Base-by-base conservation (phyloP, 1,140 invertebrate species). In the Drosophila willistoni region DNA sequence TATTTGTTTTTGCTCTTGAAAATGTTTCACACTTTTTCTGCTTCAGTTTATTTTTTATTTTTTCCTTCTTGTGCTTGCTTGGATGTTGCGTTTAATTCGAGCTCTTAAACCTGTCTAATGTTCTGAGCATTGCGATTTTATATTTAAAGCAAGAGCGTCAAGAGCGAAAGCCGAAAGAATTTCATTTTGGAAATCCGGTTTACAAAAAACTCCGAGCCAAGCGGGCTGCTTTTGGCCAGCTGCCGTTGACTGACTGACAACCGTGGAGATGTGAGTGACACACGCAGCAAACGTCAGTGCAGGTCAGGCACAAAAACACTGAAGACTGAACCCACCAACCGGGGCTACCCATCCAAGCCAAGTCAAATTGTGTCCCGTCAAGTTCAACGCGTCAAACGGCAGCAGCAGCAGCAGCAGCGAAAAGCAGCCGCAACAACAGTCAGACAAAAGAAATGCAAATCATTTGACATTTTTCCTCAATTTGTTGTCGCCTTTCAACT, bases 91-190 rank as follows among this genome's bases (percentile, higher is more conserved):
- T 57, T 80, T 83, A 68, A 77, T 70, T 68, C 80, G 71, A 89
- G 85, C 84, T 89, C 77, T 89, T 71, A 64, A 84, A 84, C 71
- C 82, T 73, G 47, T 89, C 84, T 89, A 89, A 89, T 84, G 80
- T 84, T 84, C 85, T 84, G 71, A 72, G 51, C 72, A 34, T 51
- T 63, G 77, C 68, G 81, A 80, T 84, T 87, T 89, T 89, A 78
- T 86, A 86, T 89, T 89, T 89, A 85, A 89, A 77, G 73, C 71
- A 71, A 74, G 29, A 29, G 60, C 65, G 68, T 70, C 77, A 64
- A 76, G 44, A 51, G 66, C 77, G 72, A 73, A 85, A 85, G 81
- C 74, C 60, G 62, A 77, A 73, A 74, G 67, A 78, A 81, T 70
- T 74, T 69, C 68, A 78, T 81, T 77, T 66, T 41, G 55, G 47